These are phyloP conservation scores for Cryptomyrus ogoouensis DNA, from an alignment of 2,113 vertebrate species.

Conservation along the genomic window DNA sequence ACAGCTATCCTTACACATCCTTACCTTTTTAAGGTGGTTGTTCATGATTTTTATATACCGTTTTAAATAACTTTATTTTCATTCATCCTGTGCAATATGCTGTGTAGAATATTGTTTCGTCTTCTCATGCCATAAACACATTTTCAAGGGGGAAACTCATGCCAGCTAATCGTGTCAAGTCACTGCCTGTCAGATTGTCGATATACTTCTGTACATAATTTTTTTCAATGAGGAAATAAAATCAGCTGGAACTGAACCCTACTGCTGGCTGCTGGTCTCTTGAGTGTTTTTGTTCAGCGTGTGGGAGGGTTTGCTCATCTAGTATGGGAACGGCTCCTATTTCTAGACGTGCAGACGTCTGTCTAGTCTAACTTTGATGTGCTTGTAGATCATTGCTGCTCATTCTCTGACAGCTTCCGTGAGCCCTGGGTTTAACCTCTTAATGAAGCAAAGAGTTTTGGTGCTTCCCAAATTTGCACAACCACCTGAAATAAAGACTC, in stretches of 20 bases:
- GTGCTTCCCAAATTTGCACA: background rate
- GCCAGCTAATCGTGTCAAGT: slow-evolving; percentile 97
- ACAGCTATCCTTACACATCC: slow-evolving; percentile 79
- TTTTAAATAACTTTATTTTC: slow-evolving; percentile 77
- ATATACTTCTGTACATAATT: slow-evolving; percentile 99
- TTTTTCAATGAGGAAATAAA: slow-evolving; percentile 98
- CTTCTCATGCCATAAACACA: slow-evolving; percentile 81
- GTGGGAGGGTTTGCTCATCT: slow-evolving; percentile 6
- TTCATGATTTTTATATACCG: slow-evolving; percentile 76
- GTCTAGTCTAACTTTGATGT: slow-evolving; percentile 14
- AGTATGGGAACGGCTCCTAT: background rate
- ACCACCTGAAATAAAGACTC: background rate
- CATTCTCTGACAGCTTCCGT: background rate
- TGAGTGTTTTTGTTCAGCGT: slow-evolving; percentile 33
- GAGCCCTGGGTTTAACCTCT: background rate
- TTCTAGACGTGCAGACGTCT: slow-evolving; percentile 16
- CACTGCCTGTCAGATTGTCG: slow-evolving; percentile 99
- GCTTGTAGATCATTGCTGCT: background rate
- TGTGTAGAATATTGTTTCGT: slow-evolving; percentile 88
- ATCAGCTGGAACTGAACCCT: slow-evolving; percentile 99
- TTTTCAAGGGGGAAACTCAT: slow-evolving; percentile 68
- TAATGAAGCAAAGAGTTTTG: background rate
- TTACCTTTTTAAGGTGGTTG: slow-evolving; percentile 81
- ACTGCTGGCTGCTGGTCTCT: slow-evolving; percentile 43
- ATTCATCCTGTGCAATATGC: slow-evolving; percentile 99